A percentile compares a stretch with the other conserved stretches of the same genome.
Evolutionary conservation across 2,113 vertebrate genomes (phyloP).

Genomic region (Uria lomvia): DNA sequence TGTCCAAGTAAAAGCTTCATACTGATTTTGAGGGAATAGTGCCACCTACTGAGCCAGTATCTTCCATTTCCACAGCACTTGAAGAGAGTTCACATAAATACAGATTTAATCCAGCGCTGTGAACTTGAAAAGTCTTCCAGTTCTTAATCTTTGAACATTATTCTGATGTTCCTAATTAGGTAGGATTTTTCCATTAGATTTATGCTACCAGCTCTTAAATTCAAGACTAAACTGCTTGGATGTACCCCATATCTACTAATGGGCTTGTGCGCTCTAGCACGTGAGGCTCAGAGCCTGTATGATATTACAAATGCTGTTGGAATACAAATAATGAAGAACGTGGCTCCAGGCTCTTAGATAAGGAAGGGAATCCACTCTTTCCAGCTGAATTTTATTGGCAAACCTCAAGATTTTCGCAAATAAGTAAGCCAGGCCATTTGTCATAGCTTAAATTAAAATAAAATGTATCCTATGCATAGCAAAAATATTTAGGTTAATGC

Average conservation of each 20-base stretch:
- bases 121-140: background rate
- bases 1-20: background rate
- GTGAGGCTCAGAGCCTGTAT: background rate
- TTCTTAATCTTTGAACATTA: background rate
- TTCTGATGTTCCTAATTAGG: background rate
- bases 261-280: background rate
- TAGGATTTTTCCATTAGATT: background rate
- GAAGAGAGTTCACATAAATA: background rate
- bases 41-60: slow-evolving; percentile 30
- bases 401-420: background rate
- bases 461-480: background rate
- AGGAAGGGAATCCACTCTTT: background rate
- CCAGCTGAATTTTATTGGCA: background rate
- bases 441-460: background rate
- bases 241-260: background rate
- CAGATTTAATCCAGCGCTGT: background rate
- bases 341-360: background rate
- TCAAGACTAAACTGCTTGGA: background rate
- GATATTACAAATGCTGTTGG: background rate
- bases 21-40: slow-evolving; percentile 33
- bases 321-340: background rate
- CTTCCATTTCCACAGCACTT: background rate
- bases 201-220: background rate
- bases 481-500: background rate
- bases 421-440: background rate